Base-by-base conservation (phyloP, 2,113 vertebrate species). In the Spilogale gracilis region DNA sequence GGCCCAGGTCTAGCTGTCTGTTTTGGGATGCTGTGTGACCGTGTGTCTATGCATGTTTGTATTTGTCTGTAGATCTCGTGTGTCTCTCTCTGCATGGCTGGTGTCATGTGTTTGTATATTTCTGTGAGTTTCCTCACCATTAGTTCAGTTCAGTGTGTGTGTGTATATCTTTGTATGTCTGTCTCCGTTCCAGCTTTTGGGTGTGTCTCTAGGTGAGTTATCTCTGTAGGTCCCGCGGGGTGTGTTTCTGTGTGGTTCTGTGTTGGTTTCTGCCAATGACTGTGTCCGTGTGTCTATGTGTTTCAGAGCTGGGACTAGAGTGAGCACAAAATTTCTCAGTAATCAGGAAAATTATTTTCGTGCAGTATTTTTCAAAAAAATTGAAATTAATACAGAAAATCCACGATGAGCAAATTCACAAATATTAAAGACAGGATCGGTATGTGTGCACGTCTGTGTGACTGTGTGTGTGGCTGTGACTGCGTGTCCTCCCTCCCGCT, bases 321-420 rank as follows among this genome's bases (percentile, higher is more conserved):
- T 76, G 60, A 50, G 91, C 25, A 92, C 92, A 83, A 73, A 50
- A 96, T 92, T 52, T 86, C 71, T 95, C 43, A 82, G 79, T 32
- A 60, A 86, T 74, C 43, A 65, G 60, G 21, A 63, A 86, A 90
- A 91, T 90, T 54, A 30, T 92, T 79, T 95, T 25, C 25, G 63
- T 17, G 58, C 13, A 54, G 11, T 43, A 65, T 93, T 94, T 92
- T 86, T 71, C 11, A 61, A 16, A 48, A 85, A 95, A 92, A n/a
- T 54, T 63, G 80, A 52, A 67, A 79, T 89, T 48, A 93, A 86
- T 74, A 89, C 82, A 87, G 85, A 96, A 76, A 54, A 87, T 13
- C 84, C 50, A 32, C 1, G 20, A 61, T 76, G 63, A 43, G 84
- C 81, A 92, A 91, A 80, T 9, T 74, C 8, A 20, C 60, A 61